Conservation (phyloP, 1,140 invertebrate species). For the Scaptomyza graminum region DNA sequence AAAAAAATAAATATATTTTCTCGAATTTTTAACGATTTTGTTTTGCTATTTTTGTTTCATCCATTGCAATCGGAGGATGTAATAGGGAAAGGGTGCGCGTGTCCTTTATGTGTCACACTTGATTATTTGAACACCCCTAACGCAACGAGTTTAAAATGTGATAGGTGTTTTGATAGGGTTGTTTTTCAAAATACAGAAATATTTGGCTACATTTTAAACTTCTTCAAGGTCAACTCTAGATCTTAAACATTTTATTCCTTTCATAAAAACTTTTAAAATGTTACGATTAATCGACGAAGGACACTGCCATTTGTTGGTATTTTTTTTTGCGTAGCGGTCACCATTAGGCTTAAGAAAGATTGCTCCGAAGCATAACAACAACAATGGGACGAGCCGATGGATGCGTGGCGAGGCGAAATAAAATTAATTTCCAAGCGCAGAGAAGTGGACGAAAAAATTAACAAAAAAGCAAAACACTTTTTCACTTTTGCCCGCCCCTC, state of each 20-base stretch:
- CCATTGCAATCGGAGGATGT: neutral
- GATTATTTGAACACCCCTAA: slow-evolving; percentile 64
- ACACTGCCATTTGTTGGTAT: slow-evolving; percentile 18
- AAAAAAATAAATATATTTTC: slow-evolving; percentile 12
- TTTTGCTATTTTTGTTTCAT: slow-evolving; percentile 36
- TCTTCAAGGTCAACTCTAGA: too few species aligned
- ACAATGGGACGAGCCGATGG: slow-evolving; percentile 19
- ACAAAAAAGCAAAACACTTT: slow-evolving; percentile 76
- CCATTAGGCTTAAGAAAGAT: slow-evolving; percentile 46
- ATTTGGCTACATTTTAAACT: too few species aligned
- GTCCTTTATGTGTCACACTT: slow-evolving; percentile 75
- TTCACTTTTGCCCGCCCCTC: slow-evolving; percentile 59
- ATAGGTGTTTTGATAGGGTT: slow-evolving; percentile 53
- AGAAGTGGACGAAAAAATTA: slow-evolving; percentile 62
- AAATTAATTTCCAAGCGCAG: slow-evolving; percentile 72
- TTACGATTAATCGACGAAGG: slow-evolving; percentile 11
- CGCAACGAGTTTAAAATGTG: slow-evolving; percentile 22
- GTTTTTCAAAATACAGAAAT: slow-evolving; percentile 1
- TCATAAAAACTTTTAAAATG: neutral
- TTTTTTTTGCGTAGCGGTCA: slow-evolving; percentile 6
- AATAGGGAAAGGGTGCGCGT: slow-evolving; percentile 42
- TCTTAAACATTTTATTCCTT: too few species aligned
- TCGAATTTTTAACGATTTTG: slow-evolving; percentile 44
- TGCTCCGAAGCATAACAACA: slow-evolving; percentile 38
- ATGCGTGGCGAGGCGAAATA: slow-evolving; percentile 55